Base-by-base conservation (phyloP, 2,888 invertebrate species). In the Eristalinus aeneus region DNA sequence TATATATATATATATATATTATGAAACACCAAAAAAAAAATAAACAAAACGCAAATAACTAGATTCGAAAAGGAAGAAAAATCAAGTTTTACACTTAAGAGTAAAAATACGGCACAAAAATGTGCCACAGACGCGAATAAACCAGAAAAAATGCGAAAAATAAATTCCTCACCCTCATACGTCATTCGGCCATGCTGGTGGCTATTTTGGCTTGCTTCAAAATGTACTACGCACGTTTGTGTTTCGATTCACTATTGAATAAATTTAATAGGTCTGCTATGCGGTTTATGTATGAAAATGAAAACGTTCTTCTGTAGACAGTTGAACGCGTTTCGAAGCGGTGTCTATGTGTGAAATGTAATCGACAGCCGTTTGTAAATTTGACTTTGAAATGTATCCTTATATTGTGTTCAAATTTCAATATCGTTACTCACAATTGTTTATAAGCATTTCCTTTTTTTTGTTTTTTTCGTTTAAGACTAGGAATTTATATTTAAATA, bases 81-180 rank as follows among this genome's bases (percentile, higher is more conserved):
- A 63, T 63, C 16, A 73, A 23, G n/a, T 58, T 53, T 10, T 68
- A 65, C 54, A 72, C 63, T 34, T 67, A 74, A 77, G 77, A 65
- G 64, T 75, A 79, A 86, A 86, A 86, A 86, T 78, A 86, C 81
- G 63, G 71, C 65, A 82, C 68, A 73, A 69, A 86, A 86, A 86
- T 86, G 82, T 86, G 86, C 86, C 86, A 77, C 82, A 86, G 86
- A 86, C 86, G 86, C 86, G 82, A 86, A 86, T 86, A 86, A 74
- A 82, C 77, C 65, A 74, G 73, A 71, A 85, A 80, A 74, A 85
- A 79, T 88, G 83, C 74, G 74, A 88, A 72, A 81, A 83, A 85
- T 84, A 82, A 81, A 84, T 88, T 80, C 80, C 67, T 71, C 12
- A 75, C 69, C 64, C 81, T 83, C 72, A 88, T 86, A 86, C 86